A percentile compares a stretch with the other conserved stretches of the same genome.
phyloP scores from a whole-genome alignment of 2,113 vertebrate species.

The Podocnemis expansa region DNA sequence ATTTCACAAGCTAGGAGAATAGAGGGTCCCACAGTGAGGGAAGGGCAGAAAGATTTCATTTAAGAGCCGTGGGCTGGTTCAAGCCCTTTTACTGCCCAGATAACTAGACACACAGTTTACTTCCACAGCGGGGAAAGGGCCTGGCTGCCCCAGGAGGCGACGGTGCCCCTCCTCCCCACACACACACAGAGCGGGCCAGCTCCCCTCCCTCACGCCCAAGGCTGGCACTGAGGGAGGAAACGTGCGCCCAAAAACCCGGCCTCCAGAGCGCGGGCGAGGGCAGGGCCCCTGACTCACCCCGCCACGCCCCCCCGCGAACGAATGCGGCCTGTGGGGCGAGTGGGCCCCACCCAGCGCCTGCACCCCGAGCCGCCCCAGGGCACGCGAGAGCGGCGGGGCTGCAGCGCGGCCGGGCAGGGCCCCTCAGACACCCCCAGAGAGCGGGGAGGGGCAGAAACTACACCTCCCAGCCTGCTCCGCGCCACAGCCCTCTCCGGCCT shows the following conservation, averaged over 20 bases:
- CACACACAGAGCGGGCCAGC: background rate
- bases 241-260: background rate
- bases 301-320: background rate
- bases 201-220: background rate
- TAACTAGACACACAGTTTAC: background rate
- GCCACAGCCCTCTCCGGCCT: background rate
- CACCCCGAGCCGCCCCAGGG: background rate
- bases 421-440: background rate
- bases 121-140: background rate
- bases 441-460: background rate
- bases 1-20: background rate
- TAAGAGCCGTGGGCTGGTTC: background rate
- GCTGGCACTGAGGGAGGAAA: background rate
- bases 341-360: background rate
- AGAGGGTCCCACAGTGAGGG: background rate
- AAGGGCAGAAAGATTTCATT: background rate
- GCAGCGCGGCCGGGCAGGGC: background rate
- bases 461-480: constrained; percentile 2
- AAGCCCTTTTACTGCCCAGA: background rate
- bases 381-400: background rate
- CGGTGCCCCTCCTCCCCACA: no score
- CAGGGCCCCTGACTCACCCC: background rate
- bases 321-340: background rate
- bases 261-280: background rate
- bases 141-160: background rate